Percentiles rank a stretch among this genome's conserved stretches.
These are phyloP conservation scores for Coecobrya sp. DNA, from an alignment of 2,888 invertebrate species.

Conservation along the genomic window DNA sequence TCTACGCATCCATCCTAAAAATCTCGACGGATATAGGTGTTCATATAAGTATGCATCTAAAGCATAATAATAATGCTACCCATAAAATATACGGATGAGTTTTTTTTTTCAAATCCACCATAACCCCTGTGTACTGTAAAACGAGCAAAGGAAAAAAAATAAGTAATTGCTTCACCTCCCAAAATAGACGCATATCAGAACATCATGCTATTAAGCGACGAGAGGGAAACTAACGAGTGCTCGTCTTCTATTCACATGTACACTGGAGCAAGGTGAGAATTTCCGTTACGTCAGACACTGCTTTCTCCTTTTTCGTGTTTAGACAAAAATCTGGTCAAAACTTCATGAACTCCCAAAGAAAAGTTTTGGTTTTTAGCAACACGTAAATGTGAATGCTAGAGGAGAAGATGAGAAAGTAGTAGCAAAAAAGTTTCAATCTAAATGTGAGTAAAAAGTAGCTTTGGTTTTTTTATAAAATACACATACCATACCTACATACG, in stretches of 20 bases:
- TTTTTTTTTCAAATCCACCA: neutral
- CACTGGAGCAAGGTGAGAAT: constrained; percentile 17
- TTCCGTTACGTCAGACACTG: neutral
- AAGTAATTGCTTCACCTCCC: constrained; percentile 77
- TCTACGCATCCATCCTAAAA: constrained; percentile 64
- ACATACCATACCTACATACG: neutral
- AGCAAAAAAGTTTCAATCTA: neutral
- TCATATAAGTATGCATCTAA: neutral
- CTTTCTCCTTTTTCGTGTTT: neutral
- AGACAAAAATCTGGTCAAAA: neutral
- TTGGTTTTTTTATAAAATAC: neutral
- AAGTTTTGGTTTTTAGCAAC: neutral
- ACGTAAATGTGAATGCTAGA: neutral
- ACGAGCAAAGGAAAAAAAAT: constrained; percentile 29
- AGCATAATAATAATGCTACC: neutral
- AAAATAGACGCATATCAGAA: constrained; percentile 44
- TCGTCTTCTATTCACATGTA: neutral
- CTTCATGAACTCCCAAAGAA: neutral
- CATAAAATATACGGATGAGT: neutral
- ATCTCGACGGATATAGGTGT: neutral
- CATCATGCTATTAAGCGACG: neutral
- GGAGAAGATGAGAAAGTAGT: neutral
- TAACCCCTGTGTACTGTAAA: constrained; percentile 13
- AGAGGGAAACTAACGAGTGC: neutral
- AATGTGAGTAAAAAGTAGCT: neutral